Percentiles rank a stretch among this genome's conserved stretches.
phyloP scores from a whole-genome alignment of 1,140 invertebrate species.

The Octopus bimaculoides region DNA sequence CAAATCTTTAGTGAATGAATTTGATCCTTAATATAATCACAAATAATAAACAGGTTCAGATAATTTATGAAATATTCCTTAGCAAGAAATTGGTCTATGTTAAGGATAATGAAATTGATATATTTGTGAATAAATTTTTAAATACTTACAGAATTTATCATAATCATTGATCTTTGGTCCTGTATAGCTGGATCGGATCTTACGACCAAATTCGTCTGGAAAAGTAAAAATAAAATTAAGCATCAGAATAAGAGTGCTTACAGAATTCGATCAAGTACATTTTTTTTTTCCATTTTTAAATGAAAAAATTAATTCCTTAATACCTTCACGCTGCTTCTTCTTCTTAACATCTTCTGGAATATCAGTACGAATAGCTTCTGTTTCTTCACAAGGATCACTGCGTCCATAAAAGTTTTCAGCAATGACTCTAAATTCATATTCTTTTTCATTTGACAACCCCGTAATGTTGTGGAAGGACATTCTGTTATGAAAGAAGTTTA shows the following conservation, averaged over 20 bases:
- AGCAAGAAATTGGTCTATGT: no score
- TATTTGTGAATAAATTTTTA: neutral
- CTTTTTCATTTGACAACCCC: conserved; percentile 64
- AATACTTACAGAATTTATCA: conserved; percentile 79
- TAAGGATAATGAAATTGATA: neutral
- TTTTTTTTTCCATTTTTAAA: no score
- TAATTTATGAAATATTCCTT: no score
- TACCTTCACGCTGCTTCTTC: conserved; percentile 45
- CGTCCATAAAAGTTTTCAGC: conserved; percentile 97
- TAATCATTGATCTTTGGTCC: conserved; percentile 85
- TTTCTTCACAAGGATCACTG: conserved; percentile 76
- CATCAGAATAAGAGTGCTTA: no score
- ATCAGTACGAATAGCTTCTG: conserved; percentile 46
- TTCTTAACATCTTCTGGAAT: conserved; percentile 38
- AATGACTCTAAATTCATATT: conserved; percentile 96
- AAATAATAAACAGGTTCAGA: no score
- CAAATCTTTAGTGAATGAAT: no score
- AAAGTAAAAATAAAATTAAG: conserved; percentile 11
- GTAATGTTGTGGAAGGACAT: conserved; percentile 50
- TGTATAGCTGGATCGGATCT: conserved; percentile 85
- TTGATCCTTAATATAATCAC: no score
- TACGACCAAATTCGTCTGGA: conserved; percentile 84
- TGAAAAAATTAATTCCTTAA: neutral
- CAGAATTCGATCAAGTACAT: no score
- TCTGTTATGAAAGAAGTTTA: conserved; percentile 59